A percentile compares a stretch with the other conserved stretches of the same genome.
Conservation (phyloP, 2,888 invertebrate species). For the Phalera bucephala region DNA sequence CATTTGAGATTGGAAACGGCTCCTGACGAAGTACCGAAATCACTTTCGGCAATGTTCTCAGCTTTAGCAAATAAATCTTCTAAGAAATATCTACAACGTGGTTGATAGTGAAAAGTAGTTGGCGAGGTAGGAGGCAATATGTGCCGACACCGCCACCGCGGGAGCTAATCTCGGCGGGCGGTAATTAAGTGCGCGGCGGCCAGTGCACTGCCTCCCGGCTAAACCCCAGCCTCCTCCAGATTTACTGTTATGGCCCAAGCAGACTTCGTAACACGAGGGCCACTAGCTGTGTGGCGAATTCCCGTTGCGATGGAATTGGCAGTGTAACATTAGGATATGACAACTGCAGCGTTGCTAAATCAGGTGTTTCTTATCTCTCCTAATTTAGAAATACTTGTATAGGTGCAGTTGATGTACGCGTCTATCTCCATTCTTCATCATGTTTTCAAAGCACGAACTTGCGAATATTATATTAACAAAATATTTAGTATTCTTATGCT, state of each 20-base stretch:
- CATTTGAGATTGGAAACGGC: too few species aligned
- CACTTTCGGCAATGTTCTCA: neutral
- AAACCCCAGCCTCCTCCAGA: slow-evolving; percentile 73
- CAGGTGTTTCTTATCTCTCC: too few species aligned
- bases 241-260: slow-evolving; percentile 73
- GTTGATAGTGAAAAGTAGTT: slow-evolving; percentile 33
- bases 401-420: too few species aligned
- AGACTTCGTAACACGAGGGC: slow-evolving; percentile 48
- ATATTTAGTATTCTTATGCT: too few species aligned
- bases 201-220: slow-evolving; percentile 48
- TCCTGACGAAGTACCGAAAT: neutral
- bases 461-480: too few species aligned
- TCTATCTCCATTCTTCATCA: too few species aligned
- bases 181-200: slow-evolving; percentile 68
- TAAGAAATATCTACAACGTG: slow-evolving; percentile 3
- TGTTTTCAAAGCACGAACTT: too few species aligned
- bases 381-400: too few species aligned
- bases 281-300: slow-evolving; percentile 1
- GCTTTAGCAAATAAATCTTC: neutral
- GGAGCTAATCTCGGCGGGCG: slow-evolving; percentile 65
- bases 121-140: slow-evolving; percentile 38
- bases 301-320: neutral
- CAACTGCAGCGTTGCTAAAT: too few species aligned
- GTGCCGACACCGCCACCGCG: slow-evolving; percentile 42
- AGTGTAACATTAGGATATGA: too few species aligned